Percentiles rank a stretch among this genome's conserved stretches.
phyloP scores from a whole-genome alignment of 2,113 vertebrate genomes.

The Pygathrix nemaeus region DNA sequence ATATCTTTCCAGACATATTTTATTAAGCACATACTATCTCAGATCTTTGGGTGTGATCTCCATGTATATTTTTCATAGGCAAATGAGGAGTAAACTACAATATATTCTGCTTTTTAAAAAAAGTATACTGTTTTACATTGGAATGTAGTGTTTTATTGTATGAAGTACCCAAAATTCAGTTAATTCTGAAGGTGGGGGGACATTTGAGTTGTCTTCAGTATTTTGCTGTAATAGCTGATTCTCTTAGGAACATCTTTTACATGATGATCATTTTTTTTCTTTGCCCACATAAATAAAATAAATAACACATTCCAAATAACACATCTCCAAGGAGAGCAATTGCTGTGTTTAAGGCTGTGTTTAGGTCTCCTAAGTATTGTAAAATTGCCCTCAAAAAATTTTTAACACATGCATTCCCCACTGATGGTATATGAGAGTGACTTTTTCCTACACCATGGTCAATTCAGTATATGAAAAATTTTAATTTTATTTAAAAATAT shows the following conservation, averaged over 20 bases:
- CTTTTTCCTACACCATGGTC: not conserved
- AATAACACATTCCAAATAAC: conserved; percentile 1
- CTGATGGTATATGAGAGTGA: not conserved
- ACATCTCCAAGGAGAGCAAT: not conserved
- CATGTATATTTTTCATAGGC: not conserved
- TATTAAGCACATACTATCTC: not conserved
- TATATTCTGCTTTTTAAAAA: not conserved
- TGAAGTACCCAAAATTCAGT: not conserved
- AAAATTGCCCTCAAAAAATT: conserved; percentile 3
- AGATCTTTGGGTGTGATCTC: not conserved
- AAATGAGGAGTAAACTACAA: not conserved
- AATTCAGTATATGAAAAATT: not conserved
- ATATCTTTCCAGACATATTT: conserved; percentile 42
- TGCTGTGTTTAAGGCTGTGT: not conserved
- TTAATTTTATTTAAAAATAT: not conserved
- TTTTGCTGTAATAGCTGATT: not conserved
- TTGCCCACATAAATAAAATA: conserved; percentile 21
- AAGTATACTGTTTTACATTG: not conserved
- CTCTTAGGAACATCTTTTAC: not conserved
- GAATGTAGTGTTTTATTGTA: not conserved
- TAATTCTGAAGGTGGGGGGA: not conserved
- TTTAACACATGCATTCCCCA: not conserved
- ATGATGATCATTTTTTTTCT: not conserved
- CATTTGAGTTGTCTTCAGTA: not conserved
- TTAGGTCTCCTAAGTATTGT: conserved; percentile 12